These are phyloP conservation scores for Pheosia tremula DNA, from an alignment of 2,888 invertebrate species.

Conservation along the genomic window DNA sequence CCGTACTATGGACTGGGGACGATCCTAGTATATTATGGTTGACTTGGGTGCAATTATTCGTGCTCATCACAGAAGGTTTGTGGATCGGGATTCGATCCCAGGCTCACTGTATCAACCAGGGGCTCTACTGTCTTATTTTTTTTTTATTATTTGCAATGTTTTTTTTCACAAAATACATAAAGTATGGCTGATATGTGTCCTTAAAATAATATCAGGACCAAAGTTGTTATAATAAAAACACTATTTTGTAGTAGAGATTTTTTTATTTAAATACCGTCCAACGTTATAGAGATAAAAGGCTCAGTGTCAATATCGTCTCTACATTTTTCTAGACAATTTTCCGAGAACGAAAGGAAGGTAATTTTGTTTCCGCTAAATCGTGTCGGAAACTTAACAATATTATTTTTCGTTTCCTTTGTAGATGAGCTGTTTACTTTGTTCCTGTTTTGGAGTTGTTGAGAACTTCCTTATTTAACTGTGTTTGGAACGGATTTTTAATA, in stretches of 20 bases:
- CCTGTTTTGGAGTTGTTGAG: constrained; percentile 7
- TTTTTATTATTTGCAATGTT: no score
- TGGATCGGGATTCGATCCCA: no score
- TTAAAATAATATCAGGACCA: no score
- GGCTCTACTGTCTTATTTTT: no score
- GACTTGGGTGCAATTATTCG: no score
- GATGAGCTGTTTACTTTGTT: constrained; percentile 11
- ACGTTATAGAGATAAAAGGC: constrained; percentile 1
- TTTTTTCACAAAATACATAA: no score
- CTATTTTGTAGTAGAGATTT: neutral
- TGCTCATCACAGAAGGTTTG: no score
- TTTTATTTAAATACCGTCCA: neutral
- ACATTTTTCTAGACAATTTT: constrained; percentile 13
- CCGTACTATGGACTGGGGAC: no score
- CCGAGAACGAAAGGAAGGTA: constrained; percentile 12
- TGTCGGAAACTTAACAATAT: constrained; percentile 20
- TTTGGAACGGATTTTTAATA: neutral
- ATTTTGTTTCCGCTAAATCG: constrained; percentile 25
- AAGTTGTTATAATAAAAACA: no score
- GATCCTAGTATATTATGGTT: no score
- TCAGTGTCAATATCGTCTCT: constrained; percentile 12
- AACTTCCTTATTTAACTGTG: constrained; percentile 19
- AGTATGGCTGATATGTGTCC: no score
- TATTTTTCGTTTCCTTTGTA: constrained; percentile 15
- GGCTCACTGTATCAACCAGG: no score